Conservation (phyloP, 2,113 vertebrate genomes). For the Perccottus glenii region DNA sequence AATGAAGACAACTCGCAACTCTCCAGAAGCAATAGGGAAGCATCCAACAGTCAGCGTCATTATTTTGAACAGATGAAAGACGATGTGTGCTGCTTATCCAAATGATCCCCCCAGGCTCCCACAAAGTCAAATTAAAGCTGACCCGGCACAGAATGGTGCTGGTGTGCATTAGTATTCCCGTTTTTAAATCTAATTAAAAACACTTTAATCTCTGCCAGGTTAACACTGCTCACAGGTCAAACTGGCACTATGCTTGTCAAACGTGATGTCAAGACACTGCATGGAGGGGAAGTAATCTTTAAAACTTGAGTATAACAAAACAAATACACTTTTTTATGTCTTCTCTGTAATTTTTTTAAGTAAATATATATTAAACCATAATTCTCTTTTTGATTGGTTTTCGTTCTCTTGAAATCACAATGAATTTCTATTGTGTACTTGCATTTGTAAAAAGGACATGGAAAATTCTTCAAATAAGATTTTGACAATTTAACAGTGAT, state of each 20-base stretch:
- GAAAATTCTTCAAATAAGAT: too few relatives aligned
- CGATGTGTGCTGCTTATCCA: constrained; percentile 33
- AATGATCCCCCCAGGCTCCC: constrained; percentile 36
- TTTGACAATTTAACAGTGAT: too few relatives aligned
- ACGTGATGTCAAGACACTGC: neutral
- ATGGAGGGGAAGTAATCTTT: neutral
- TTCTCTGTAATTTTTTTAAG: too few relatives aligned
- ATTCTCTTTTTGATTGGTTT: too few relatives aligned
- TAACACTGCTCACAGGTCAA: constrained; percentile 25
- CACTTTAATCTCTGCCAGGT: constrained; percentile 42
- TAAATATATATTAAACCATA: too few relatives aligned
- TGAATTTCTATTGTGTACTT: too few relatives aligned
- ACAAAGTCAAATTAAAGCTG: constrained; percentile 55
- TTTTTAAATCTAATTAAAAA: constrained; percentile 50
- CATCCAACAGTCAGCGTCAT: constrained; percentile 46
- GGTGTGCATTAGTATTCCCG: constrained; percentile 8
- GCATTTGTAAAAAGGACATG: too few relatives aligned
- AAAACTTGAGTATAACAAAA: too few relatives aligned
- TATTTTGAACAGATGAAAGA: constrained; percentile 47
- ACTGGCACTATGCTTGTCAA: neutral
- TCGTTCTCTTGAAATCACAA: too few relatives aligned
- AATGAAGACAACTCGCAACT: neutral
- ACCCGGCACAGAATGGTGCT: constrained; percentile 13
- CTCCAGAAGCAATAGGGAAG: constrained; percentile 5
- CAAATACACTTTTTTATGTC: too few relatives aligned